phyloP scores from a whole-genome alignment of 2,797 vertebrate species.

The Argentina silus region DNA sequence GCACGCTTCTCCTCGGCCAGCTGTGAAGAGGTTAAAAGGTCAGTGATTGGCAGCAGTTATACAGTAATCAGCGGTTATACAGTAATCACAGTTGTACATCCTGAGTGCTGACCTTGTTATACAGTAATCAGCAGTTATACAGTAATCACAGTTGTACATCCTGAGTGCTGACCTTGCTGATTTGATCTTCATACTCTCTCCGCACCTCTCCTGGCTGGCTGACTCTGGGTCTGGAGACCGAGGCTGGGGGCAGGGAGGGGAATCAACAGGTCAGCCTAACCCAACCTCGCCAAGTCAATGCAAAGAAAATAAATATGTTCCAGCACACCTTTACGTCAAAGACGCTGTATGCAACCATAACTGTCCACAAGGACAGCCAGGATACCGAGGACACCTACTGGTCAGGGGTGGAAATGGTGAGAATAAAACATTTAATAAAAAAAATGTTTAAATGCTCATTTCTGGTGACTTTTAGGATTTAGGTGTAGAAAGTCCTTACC shows the following conservation, averaged over 20 bases:
- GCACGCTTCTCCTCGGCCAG: constrained; percentile 84
- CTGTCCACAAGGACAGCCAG: background rate
- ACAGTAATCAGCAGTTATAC: no score
- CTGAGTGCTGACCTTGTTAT: constrained; percentile 56
- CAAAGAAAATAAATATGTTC: background rate
- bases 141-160: background rate
- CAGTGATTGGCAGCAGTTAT: background rate
- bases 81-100: background rate
- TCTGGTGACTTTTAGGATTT: no score
- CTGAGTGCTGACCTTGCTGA: constrained; percentile 64
- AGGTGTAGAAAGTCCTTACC: no score
- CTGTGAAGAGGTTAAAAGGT: constrained; percentile 59
- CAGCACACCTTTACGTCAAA: background rate
- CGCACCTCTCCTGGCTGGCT: constrained; percentile 76
- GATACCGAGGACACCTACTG: no score
- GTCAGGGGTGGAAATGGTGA: no score
- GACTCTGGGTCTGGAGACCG: constrained; percentile 54
- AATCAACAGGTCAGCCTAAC: background rate
- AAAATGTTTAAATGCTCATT: no score
- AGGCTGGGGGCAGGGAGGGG: constrained; percentile 25
- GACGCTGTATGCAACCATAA: background rate
- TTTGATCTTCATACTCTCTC: constrained; percentile 77
- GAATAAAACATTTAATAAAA: no score
- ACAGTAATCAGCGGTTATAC: no score
- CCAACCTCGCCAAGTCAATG: no score